Conservation (phyloP, 2,797 vertebrate genomes). For the Prionace glauca region DNA sequence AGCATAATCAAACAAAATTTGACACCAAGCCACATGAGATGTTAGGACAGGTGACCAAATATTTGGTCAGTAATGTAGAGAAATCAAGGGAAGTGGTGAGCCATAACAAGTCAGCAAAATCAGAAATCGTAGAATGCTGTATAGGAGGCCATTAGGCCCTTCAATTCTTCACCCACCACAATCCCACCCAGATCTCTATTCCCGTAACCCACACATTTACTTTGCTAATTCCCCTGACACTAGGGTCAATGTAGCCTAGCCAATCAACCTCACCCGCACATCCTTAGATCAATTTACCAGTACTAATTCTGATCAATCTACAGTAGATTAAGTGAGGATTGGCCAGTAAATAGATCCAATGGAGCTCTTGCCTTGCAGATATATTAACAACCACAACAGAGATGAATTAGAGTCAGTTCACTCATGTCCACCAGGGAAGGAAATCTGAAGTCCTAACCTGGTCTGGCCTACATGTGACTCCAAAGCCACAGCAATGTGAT, state of each 20-base stretch:
- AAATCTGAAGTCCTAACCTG: too few species aligned
- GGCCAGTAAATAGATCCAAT: not conserved
- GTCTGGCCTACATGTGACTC: too few species aligned
- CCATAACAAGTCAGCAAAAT: not conserved
- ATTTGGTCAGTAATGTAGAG: not conserved
- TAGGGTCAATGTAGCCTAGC: too few species aligned
- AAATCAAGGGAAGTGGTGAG: not conserved
- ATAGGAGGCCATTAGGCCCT: too few species aligned
- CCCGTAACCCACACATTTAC: too few species aligned
- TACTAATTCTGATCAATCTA: not conserved
- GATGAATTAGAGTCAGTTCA: not conserved
- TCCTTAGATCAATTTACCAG: too few species aligned
- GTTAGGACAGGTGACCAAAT: not conserved
- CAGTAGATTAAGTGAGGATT: not conserved
- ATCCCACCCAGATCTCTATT: too few species aligned
- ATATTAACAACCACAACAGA: not conserved
- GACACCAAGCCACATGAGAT: not conserved
- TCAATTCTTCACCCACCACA: too few species aligned
- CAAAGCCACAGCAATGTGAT: too few species aligned
- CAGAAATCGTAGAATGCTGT: not conserved
- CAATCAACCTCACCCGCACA: too few species aligned
- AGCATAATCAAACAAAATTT: not conserved
- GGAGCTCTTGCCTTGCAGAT: not conserved
- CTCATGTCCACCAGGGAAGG: too few species aligned
- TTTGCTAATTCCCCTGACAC: too few species aligned